Evolutionary conservation across 2,888 invertebrate species (phyloP).

Genomic region (Ernsta delagoae): DNA sequence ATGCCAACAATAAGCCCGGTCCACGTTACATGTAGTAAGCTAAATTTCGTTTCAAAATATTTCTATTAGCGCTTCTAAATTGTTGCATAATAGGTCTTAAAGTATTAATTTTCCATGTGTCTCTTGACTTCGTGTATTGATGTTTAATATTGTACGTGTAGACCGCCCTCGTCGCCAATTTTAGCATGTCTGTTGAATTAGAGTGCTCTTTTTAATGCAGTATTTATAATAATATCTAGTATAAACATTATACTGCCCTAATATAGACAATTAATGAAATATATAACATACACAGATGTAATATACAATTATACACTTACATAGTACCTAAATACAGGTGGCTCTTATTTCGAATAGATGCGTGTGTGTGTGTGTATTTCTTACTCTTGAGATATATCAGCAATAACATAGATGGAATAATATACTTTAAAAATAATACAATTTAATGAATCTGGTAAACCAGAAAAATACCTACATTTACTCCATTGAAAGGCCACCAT

Average conservation of each 20-base stretch:
- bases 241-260: too few species aligned
- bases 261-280: too few species aligned
- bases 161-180: slow-evolving; percentile 43
- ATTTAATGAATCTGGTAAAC: too few species aligned
- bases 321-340: neutral
- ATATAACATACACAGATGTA: too few species aligned
- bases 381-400: neutral
- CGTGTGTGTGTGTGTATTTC: neutral
- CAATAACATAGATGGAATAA: too few species aligned
- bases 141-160: slow-evolving; percentile 47
- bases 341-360: neutral
- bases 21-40: slow-evolving; percentile 58
- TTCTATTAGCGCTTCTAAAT: slow-evolving; percentile 64
- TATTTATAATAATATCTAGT: too few species aligned
- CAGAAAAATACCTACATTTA: neutral
- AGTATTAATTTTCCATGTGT: slow-evolving; percentile 54
- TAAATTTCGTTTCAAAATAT: slow-evolving; percentile 64
- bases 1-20: slow-evolving; percentile 46
- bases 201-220: slow-evolving; percentile 1
- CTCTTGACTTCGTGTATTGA: slow-evolving; percentile 41
- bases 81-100: slow-evolving; percentile 65
- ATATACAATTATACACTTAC: slow-evolving; percentile 4
- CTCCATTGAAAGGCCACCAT: neutral
- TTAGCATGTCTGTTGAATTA: slow-evolving; percentile 15
- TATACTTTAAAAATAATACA: too few species aligned